Conservation (phyloP, 2,888 invertebrate species). For the Xestia xanthographa region DNA sequence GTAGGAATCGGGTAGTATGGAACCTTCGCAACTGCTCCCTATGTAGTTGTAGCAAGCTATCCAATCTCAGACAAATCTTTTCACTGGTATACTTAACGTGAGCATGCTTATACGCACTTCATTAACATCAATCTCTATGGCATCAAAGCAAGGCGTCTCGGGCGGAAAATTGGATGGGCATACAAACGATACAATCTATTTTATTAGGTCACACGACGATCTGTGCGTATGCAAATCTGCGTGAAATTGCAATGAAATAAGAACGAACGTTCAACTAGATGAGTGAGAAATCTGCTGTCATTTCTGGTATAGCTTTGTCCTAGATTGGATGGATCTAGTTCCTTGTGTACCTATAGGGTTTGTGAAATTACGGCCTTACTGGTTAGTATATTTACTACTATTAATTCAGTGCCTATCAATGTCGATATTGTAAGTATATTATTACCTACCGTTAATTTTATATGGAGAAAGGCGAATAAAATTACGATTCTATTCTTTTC, state of each 20-base stretch:
- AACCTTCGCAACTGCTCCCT: too few species aligned
- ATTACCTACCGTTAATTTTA: conserved; percentile 36
- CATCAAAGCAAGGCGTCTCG: conserved; percentile 60
- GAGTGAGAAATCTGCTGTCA: conserved; percentile 50
- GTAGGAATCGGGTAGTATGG: too few species aligned
- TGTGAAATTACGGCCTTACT: conserved; percentile 4
- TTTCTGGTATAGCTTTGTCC: conserved; percentile 22
- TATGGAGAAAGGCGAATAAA: conserved; percentile 27
- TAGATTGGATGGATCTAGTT: conserved; percentile 28
- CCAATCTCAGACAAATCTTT: conserved; percentile 23
- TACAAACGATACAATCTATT: conserved; percentile 73
- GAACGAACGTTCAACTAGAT: conserved; percentile 52
- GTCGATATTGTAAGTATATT: not conserved
- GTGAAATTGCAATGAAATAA: conserved; percentile 77
- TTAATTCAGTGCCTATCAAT: not conserved
- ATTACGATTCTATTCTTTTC: conserved; percentile 13
- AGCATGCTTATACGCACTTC: conserved; percentile 23
- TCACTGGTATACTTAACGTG: conserved; percentile 10
- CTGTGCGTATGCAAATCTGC: conserved; percentile 73
- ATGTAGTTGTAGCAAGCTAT: not conserved
- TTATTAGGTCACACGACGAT: conserved; percentile 75
- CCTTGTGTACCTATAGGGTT: conserved; percentile 13
- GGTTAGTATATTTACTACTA: conserved; percentile 13
- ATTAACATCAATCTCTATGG: conserved; percentile 23
- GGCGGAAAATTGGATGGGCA: conserved; percentile 82